Base-by-base conservation (phyloP, 2,113 vertebrate genomes). In the Lasiurus cinereus region DNA sequence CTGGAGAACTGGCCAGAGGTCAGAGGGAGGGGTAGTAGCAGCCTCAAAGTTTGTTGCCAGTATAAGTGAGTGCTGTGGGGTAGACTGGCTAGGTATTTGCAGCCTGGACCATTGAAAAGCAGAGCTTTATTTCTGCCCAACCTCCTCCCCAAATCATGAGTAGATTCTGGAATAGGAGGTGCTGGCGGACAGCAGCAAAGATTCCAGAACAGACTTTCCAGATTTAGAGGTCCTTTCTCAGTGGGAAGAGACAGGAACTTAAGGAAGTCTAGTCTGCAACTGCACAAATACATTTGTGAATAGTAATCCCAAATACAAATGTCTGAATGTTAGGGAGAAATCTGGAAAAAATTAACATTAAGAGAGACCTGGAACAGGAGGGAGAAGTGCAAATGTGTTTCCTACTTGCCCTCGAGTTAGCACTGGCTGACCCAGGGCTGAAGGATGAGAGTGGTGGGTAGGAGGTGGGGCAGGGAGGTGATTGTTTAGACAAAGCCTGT, bases 231-330 rank as follows among this genome's bases (percentile, higher is more conserved):
- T 90, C 70, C 46, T 91, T 91, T 77, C 86, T 88, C 93, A 43
- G 77, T 92, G 50, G 74, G 82, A 97, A 94, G 88, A 95, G 80
- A 92, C 80, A 95, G 94, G 77, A 96, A 93, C 88, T 90, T 91
- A 84, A 86, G 64, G 83, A 96, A 90, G 69, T 96, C 54, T 73
- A 84, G 43, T 36, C 82, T 69, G 36, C 80, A 94, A 88, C 29
- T 2, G 2, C 21, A 83, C 54, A 96, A 96, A 91, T 62, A 95
- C 90, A 96, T 95, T 92, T 96, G 84, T 74, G 80, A 90, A 92
- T 64, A 90, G 31, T 74, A 93, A 95, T 96, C 36, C n/a, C 13
- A 94, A 69, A 67, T 77, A 92, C 79, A 96, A 95, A 88, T 92
- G 93, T 74, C 54, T 46, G 43, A 94, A 64, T 5, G 78, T 74